Percentiles rank a stretch among this genome's conserved stretches.
These are phyloP conservation scores for Argyresthia albistria DNA, from an alignment of 2,888 invertebrate species.

Conservation along the genomic window DNA sequence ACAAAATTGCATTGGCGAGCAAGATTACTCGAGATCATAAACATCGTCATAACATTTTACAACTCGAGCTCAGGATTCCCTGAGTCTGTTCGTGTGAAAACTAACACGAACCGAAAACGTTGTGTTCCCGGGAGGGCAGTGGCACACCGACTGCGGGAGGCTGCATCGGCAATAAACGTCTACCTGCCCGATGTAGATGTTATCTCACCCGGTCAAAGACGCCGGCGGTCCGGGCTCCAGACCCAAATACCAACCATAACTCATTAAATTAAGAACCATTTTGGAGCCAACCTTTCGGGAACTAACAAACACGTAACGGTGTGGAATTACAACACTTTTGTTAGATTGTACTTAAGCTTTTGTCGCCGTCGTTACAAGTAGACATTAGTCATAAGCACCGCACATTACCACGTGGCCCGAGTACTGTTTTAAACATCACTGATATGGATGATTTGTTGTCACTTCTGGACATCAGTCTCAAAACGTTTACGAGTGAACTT, in stretches of 20 bases:
- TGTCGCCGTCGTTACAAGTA: constrained; percentile 54
- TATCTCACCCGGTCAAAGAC: constrained; percentile 62
- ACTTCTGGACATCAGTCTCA: neutral
- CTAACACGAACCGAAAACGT: constrained; percentile 31
- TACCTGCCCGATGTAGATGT: constrained; percentile 66
- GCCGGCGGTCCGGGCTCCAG: constrained; percentile 38
- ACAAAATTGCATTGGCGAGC: neutral
- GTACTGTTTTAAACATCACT: constrained; percentile 7
- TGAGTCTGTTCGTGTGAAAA: constrained; percentile 33
- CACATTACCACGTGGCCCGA: constrained; percentile 16
- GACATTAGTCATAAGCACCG: constrained; percentile 48
- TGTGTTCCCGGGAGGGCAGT: constrained; percentile 25
- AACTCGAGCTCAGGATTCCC: neutral
- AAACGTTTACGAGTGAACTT: constrained; percentile 4
- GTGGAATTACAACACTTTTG: constrained; percentile 65
- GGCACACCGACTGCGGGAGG: constrained; percentile 16
- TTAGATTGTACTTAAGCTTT: constrained; percentile 61
- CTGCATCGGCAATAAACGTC: constrained; percentile 49
- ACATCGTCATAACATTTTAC: too few species aligned
- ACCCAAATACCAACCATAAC: constrained; percentile 20
- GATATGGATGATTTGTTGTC: constrained; percentile 7
- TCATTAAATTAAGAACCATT: constrained; percentile 15
- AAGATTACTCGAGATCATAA: neutral
- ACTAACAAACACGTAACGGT: constrained; percentile 54
- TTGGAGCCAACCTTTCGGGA: constrained; percentile 3